Conservation (phyloP, 2,888 invertebrate species). For the Neoaliturus tenellus region DNA sequence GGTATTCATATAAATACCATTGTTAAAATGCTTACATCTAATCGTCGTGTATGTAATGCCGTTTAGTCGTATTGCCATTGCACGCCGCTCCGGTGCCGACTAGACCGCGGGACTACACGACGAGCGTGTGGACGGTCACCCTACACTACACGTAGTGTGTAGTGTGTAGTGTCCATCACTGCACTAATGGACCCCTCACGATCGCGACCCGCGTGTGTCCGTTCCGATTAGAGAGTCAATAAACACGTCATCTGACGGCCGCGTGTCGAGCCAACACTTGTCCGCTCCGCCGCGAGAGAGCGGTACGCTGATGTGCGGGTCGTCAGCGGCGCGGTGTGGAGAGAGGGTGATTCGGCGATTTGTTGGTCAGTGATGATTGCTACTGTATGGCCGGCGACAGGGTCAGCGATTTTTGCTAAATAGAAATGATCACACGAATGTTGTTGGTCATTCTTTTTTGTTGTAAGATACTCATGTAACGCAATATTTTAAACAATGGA, state of each 20-base stretch:
- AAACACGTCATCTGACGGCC: slow-evolving; percentile 17
- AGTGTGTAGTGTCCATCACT: background rate
- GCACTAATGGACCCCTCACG: slow-evolving; percentile 6
- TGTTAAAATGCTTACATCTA: too few species aligned
- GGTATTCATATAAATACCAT: too few species aligned
- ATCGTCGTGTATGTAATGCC: too few species aligned
- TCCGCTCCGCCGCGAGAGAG: too few species aligned
- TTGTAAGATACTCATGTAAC: too few species aligned
- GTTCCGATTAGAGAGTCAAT: slow-evolving; percentile 21
- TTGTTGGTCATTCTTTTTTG: background rate
- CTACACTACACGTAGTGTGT: background rate
- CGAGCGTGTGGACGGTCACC: too few species aligned
- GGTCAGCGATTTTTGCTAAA: too few species aligned
- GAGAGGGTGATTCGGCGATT: too few species aligned
- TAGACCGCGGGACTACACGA: background rate
- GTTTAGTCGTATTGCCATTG: background rate
- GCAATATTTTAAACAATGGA: too few species aligned
- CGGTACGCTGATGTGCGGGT: background rate
- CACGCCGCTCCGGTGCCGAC: background rate
- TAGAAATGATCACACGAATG: background rate
- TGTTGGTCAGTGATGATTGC: too few species aligned
- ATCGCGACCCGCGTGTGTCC: slow-evolving; percentile 3
- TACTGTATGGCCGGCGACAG: too few species aligned
- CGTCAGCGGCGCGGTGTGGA: too few species aligned
- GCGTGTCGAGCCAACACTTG: background rate